Evolutionary conservation across 2,888 invertebrate genomes (phyloP).

Genomic region (Congeria kusceri): DNA sequence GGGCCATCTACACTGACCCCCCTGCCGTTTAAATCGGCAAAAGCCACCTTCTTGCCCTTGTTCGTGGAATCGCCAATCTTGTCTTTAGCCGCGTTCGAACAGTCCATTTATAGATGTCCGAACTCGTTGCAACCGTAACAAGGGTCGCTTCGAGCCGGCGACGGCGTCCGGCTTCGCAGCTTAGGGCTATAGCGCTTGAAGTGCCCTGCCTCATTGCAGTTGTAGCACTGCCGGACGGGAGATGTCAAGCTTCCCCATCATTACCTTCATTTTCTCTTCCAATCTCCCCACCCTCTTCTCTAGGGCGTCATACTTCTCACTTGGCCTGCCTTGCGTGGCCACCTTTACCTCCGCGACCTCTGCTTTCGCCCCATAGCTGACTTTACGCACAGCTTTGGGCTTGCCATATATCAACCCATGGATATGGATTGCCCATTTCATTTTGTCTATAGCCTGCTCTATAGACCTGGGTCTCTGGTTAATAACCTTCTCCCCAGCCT

Average conservation of each 20-base stretch:
- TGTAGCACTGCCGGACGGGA: no score
- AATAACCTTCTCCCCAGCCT: slow-evolving; percentile 22
- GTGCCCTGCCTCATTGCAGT: no score
- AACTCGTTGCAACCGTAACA: neutral
- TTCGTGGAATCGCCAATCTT: neutral
- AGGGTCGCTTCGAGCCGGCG: neutral
- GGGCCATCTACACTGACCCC: neutral
- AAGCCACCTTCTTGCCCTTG: neutral
- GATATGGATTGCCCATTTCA: slow-evolving; percentile 19
- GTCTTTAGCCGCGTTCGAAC: neutral
- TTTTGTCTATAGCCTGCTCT: slow-evolving; percentile 21
- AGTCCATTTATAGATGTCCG: neutral
- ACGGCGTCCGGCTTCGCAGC: neutral
- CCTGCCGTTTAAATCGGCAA: slow-evolving; percentile 7
- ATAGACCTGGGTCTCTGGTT: slow-evolving; percentile 13
- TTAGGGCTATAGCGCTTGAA: no score
- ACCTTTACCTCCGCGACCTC: neutral
- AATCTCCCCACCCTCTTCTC: neutral
- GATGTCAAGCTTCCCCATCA: neutral
- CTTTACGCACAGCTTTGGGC: neutral
- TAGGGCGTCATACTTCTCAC: no score
- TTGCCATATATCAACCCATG: neutral
- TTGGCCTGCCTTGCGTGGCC: neutral
- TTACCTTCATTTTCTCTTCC: neutral
- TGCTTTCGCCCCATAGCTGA: neutral